A percentile compares a stretch with the other conserved stretches of the same genome.
These are phyloP conservation scores for Dendroctonus ponderosae DNA, from an alignment of 1,140 invertebrate genomes.

Conservation along the genomic window DNA sequence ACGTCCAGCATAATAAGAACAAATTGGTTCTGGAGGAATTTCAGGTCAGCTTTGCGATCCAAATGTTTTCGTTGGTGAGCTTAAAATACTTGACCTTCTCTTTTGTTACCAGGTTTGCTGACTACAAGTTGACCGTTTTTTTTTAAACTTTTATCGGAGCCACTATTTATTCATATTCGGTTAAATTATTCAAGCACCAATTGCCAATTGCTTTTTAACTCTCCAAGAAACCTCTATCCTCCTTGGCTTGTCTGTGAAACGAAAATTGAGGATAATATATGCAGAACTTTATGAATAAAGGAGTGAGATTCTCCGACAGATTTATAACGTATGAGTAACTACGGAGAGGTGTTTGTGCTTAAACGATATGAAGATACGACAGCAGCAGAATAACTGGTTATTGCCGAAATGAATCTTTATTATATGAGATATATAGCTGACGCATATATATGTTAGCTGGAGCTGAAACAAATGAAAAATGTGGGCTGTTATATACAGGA, in stretches of 20 bases:
- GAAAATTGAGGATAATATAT: slow-evolving; percentile 9
- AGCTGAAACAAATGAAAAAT: slow-evolving; percentile 4
- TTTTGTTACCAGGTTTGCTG: no score
- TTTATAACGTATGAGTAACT: slow-evolving; percentile 12
- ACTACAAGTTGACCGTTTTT: no score
- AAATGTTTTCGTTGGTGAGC: neutral
- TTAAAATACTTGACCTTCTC: neutral
- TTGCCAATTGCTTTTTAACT: no score
- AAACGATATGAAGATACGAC: slow-evolving; percentile 20
- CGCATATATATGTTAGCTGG: slow-evolving; percentile 4
- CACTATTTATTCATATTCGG: no score
- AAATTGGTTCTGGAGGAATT: slow-evolving; percentile 14
- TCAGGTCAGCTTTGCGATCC: neutral
- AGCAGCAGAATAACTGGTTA: slow-evolving; percentile 9
- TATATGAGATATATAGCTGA: slow-evolving; percentile 4
- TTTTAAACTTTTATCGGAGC: no score
- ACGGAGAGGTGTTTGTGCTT: slow-evolving; percentile 14
- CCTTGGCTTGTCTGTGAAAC: neutral
- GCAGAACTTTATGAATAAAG: slow-evolving; percentile 14
- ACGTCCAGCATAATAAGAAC: slow-evolving; percentile 23
- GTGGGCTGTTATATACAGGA: neutral
- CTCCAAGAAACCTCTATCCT: neutral
- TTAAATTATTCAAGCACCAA: no score
- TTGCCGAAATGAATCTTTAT: slow-evolving; percentile 9
- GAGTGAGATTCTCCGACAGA: neutral